Evolutionary conservation across 2,797 vertebrate species (phyloP).

Genomic region (Pipistrellus nathusii): DNA sequence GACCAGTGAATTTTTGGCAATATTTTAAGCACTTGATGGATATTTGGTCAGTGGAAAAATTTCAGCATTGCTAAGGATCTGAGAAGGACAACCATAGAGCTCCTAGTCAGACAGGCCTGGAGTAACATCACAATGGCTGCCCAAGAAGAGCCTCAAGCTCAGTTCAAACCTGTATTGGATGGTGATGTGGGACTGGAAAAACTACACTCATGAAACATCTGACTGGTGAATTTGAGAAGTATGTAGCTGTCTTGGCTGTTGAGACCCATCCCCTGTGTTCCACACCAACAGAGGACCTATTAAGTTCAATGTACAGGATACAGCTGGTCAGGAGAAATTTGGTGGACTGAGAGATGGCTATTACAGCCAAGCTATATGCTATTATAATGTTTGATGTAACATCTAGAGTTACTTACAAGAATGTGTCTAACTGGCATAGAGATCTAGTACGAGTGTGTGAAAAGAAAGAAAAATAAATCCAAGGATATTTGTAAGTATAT

Average conservation of each 20-base stretch:
- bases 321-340: not conserved
- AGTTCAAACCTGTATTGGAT: not conserved
- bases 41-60: conserved; percentile 35
- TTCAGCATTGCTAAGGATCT: not conserved
- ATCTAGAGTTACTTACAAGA: not conserved
- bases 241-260: not conserved
- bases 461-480: not conserved
- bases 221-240: not conserved
- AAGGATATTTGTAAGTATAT: not conserved
- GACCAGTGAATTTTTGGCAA: not conserved
- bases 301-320: not conserved
- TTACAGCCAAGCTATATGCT: not conserved
- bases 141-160: not conserved
- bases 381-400: not conserved
- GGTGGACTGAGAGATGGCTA: not conserved
- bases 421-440: not conserved
- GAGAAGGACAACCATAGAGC: not conserved
- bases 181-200: not conserved
- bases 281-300: not conserved
- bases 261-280: not conserved
- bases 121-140: not conserved
- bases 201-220: not conserved
- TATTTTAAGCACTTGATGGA: not conserved
- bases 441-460: not conserved
- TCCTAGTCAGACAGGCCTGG: not conserved